Conservation (phyloP, 1,140 invertebrate species). For the Bombus superbus region DNA sequence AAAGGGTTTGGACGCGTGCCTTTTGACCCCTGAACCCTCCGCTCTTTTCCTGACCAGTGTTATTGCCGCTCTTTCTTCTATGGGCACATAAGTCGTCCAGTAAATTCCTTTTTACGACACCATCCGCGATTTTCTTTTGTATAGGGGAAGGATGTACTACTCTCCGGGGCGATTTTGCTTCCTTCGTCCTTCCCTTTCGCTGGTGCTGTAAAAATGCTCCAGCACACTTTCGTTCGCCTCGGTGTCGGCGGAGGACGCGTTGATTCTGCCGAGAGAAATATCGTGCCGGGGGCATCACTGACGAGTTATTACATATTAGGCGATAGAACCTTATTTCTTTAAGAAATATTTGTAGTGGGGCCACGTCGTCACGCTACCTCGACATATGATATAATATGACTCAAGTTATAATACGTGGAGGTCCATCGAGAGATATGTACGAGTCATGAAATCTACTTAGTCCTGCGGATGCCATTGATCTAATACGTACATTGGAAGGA, state of each 20-base stretch:
- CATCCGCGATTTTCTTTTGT: conserved; percentile 59
- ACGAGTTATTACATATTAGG: conserved; percentile 44
- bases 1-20: conserved; percentile 47
- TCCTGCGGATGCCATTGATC: not conserved
- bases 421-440: not conserved
- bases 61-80: conserved; percentile 51
- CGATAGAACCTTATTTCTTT: conserved; percentile 19
- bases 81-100: conserved; percentile 53
- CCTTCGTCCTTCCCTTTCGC: conserved; percentile 25
- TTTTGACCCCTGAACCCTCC: not conserved
- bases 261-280: conserved; percentile 5
- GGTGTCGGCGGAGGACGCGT: not conserved
- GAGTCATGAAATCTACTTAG: not conserved
- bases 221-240: not conserved
- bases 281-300: not conserved
- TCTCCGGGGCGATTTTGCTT: conserved; percentile 49
- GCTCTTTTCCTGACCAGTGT: conserved; percentile 23
- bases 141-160: conserved; percentile 45
- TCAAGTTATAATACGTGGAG: not conserved
- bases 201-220: conserved; percentile 13
- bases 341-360: not conserved
- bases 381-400: not conserved
- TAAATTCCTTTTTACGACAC: conserved; percentile 66
- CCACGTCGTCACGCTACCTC: not conserved
- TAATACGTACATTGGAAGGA: not conserved